Base-by-base conservation (phyloP, 2,797 vertebrate genomes). In the Myotis vivesi region DNA sequence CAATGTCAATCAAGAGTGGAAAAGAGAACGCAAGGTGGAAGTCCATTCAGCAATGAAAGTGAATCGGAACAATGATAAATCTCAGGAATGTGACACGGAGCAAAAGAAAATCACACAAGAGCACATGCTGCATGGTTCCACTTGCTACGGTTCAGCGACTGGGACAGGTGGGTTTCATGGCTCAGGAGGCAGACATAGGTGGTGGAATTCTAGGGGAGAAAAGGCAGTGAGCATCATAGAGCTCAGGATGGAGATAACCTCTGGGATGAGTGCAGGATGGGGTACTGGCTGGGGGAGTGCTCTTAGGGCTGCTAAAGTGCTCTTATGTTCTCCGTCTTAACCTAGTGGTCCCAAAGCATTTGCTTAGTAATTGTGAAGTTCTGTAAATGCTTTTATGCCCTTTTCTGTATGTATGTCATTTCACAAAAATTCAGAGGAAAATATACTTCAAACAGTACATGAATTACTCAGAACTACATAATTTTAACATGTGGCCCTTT, bases 291-390 rank as follows among this genome's bases (percentile, higher is more conserved):
- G 53, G 8, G 64, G 13, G 44, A 66, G 20, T 11, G 23, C 5
- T 30, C 12, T 2, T 2, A 1, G 46, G 30, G 44, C 38, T 71
- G 38, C 19, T 17, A 17, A 20, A 36, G 6, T 6, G n/a, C 46
- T 80, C 59, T 36, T n/a, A 46, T 0, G 3, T 22, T 25, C 16
- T 68, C 13, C 66, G 51, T 77, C 22, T 83, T 49, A 49, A 38
- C 41, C 33, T n/a, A 41, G 33, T 77, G 15, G 17, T 62, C 83
- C 30, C 22, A 13, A 41, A 62, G 20, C 46, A 20, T 79, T 79
- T 89, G 72, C 17, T 77, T 93, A 69, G 19, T 81, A 22, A 76
- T 51, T 69, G 64, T 55, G 20, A 68, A 92, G 79, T 44, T 22
- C 19, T 68, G 5, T 12, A 55, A 59, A 64, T 51, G 20, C 44